Evolutionary conservation across 2,888 invertebrate species (phyloP).

Genomic region (Thereva nobilitata): DNA sequence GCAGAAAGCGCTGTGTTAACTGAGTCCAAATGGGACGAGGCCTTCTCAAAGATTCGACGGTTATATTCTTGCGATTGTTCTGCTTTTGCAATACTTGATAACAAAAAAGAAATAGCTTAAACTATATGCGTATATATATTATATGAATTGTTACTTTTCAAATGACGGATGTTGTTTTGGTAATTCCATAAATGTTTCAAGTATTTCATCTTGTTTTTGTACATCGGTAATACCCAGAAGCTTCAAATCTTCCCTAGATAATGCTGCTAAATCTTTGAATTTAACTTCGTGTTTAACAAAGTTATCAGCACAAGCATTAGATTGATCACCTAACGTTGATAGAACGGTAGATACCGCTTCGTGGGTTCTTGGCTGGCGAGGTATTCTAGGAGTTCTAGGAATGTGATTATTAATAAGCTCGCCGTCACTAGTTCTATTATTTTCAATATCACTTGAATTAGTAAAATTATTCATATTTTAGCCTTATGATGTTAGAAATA

Average conservation of each 20-base stretch:
- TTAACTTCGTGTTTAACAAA: constrained; percentile 49
- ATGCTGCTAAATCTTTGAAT: constrained; percentile 51
- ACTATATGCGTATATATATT: background rate
- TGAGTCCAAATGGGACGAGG: constrained; percentile 49
- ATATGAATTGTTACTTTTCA: constrained; percentile 44
- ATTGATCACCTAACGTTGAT: constrained; percentile 35
- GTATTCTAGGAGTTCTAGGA: too few species aligned
- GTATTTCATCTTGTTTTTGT: constrained; percentile 47
- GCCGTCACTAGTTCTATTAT: too few species aligned
- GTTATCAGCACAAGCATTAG: constrained; percentile 45
- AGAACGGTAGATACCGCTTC: constrained; percentile 36
- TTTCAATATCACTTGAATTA: too few species aligned
- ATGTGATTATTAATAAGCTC: too few species aligned
- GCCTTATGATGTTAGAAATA: too few species aligned
- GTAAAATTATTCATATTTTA: too few species aligned
- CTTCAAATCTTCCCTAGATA: constrained; percentile 49
- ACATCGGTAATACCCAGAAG: constrained; percentile 49
- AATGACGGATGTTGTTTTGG: constrained; percentile 53
- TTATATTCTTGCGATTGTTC: constrained; percentile 48
- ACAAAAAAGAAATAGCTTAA: constrained; percentile 11
- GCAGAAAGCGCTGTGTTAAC: constrained; percentile 52
- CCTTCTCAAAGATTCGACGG: constrained; percentile 49
- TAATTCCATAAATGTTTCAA: constrained; percentile 48
- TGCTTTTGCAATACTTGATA: constrained; percentile 45
- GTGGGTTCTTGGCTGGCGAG: constrained; percentile 8